Conservation (phyloP, 2,888 invertebrate genomes). For the Bursaphelenchus okinawaensis region DNA sequence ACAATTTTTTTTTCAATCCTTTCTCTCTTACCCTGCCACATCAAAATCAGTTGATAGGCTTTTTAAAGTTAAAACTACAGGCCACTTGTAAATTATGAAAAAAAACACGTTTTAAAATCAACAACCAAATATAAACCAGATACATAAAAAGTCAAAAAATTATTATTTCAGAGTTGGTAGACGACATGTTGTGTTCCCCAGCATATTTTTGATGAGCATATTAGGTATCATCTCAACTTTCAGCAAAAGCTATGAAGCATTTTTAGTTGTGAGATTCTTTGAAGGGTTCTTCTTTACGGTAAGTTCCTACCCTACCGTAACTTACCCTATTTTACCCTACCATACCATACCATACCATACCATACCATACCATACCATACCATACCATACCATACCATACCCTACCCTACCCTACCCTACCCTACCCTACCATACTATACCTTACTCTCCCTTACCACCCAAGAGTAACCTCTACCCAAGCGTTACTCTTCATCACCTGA, state of each 20-base stretch:
- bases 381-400: too few species aligned
- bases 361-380: too few species aligned
- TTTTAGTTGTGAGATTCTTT: slow-evolving; percentile 6
- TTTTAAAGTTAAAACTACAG: too few species aligned
- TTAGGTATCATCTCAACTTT: slow-evolving; percentile 9
- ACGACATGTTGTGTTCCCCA: slow-evolving; percentile 8
- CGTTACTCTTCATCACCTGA: not conserved
- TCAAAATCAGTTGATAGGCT: not conserved
- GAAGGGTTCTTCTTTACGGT: slow-evolving; percentile 20
- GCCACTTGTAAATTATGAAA: too few species aligned
- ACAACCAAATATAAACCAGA: too few species aligned
- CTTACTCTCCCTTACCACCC: too few species aligned
- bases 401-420: too few species aligned
- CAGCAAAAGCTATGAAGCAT: not conserved
- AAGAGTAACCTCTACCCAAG: not conserved
- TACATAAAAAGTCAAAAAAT: not conserved
- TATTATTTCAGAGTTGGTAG: slow-evolving; percentile 15
- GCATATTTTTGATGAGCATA: slow-evolving; percentile 3
- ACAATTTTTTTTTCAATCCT: not conserved
- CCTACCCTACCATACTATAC: too few species aligned
- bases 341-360: too few species aligned
- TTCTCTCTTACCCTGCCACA: not conserved
- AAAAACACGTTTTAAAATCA: too few species aligned
- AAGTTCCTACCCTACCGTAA: too few species aligned
- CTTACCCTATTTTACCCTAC: too few species aligned